These are phyloP conservation scores for Cancer borealis DNA, from an alignment of 2,888 invertebrate species.

Conservation along the genomic window DNA sequence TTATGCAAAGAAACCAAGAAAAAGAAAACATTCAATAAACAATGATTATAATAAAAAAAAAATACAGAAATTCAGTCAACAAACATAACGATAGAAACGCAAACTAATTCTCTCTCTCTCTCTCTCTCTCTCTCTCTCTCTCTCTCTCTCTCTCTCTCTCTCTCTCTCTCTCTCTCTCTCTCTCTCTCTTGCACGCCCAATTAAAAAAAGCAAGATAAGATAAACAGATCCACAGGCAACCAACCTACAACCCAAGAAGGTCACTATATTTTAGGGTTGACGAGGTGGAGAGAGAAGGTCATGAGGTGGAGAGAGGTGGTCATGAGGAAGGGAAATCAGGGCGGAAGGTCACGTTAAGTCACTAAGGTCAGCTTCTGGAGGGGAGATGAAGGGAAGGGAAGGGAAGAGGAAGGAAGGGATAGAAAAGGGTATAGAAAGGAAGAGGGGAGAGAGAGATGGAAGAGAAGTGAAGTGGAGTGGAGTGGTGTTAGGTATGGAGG, in stretches of 20 bases:
- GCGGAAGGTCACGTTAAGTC: neutral
- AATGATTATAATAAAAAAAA: too few relatives aligned
- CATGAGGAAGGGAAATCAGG: neutral
- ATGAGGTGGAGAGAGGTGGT: too few relatives aligned
- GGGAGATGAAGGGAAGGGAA: neutral
- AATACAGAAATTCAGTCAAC: too few relatives aligned
- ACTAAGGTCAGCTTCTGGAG: neutral
- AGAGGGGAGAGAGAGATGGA: neutral
- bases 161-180: slow-evolving; percentile 31
- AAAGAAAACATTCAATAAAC: too few relatives aligned
- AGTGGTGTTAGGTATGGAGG: neutral
- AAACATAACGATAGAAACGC: too few relatives aligned
- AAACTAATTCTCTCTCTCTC: neutral
- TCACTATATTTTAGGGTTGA: neutral
- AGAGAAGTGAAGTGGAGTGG: neutral
- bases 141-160: slow-evolving; percentile 30
- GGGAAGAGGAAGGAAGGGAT: neutral
- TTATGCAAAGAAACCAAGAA: too few relatives aligned
- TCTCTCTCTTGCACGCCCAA: neutral
- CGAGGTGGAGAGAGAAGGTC: neutral
- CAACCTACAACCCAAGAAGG: neutral
- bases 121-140: slow-evolving; percentile 9
- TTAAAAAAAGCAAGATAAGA: neutral
- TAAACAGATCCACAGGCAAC: neutral
- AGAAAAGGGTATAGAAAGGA: neutral